A percentile compares a stretch with the other conserved stretches of the same genome.
These are phyloP conservation scores for Drosophila neocordata DNA, from an alignment of 1,140 invertebrate species.

Conservation along the genomic window DNA sequence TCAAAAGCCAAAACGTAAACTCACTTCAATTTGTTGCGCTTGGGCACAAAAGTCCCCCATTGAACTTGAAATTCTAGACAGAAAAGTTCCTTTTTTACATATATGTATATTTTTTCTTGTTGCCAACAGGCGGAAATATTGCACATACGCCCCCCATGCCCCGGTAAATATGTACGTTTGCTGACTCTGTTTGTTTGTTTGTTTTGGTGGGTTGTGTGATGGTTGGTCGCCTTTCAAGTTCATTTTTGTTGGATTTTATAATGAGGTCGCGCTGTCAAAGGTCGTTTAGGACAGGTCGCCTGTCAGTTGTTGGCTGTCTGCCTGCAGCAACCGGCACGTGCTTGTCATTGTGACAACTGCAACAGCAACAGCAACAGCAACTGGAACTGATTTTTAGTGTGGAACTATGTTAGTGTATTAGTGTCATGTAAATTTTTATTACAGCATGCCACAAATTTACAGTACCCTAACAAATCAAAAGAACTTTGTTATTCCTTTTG, in stretches of 20 bases:
- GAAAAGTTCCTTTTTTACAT: constrained; percentile 9
- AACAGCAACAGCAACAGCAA: not conserved
- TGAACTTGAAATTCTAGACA: constrained; percentile 44
- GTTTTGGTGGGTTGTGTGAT: not conserved
- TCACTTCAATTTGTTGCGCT: constrained; percentile 39
- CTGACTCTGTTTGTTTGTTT: constrained; percentile 37
- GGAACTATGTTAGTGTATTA: not conserved
- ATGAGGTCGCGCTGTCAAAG: constrained; percentile 17
- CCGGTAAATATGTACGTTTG: constrained; percentile 17
- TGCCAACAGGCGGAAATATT: constrained; percentile 46
- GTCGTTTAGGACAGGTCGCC: constrained; percentile 10
- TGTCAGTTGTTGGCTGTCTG: constrained; percentile 22
- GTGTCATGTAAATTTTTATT: not conserved
- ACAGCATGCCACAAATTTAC: not conserved
- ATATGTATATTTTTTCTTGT: constrained; percentile 2
- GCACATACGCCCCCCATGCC: constrained; percentile 60
- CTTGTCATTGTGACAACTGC: constrained; percentile 17
- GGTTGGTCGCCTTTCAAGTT: constrained; percentile 17
- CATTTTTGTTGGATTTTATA: constrained; percentile 46
- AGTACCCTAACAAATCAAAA: too few relatives aligned
- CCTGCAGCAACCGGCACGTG: constrained; percentile 53
- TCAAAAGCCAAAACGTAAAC: constrained; percentile 21
- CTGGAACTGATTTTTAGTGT: too few relatives aligned
- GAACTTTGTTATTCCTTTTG: too few relatives aligned
- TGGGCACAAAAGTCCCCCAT: constrained; percentile 33